Evolutionary conservation across 2,797 vertebrate genomes (phyloP).

Genomic region (Sebastes jordani): DNA sequence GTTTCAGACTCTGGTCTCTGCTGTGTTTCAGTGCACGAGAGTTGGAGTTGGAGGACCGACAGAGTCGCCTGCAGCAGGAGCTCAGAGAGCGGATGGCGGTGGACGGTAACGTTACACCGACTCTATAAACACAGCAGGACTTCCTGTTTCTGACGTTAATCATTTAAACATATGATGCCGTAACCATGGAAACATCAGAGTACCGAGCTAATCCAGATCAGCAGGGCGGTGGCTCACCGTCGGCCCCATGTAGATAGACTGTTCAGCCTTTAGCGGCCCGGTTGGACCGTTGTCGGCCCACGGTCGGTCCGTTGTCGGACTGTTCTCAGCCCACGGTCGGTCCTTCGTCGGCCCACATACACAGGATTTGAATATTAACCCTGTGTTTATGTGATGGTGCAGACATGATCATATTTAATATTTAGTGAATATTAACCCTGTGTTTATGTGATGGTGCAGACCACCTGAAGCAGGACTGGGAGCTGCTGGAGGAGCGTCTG

Average conservation of each 20-base stretch:
- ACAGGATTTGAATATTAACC: too few species aligned
- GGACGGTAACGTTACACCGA: conserved; percentile 81
- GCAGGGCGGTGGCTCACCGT: too few species aligned
- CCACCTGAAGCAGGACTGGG: conserved; percentile 89
- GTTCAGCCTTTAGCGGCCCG: too few species aligned
- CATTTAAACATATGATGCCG: too few species aligned
- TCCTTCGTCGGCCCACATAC: too few species aligned
- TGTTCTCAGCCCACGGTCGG: too few species aligned
- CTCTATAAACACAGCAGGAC: neutral
- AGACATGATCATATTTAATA: conserved; percentile 76
- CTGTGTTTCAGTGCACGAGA: conserved; percentile 88
- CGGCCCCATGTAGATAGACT: too few species aligned
- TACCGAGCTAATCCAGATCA: neutral
- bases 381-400: neutral
- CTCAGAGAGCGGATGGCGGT: conserved; percentile 94
- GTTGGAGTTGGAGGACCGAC: conserved; percentile 94
- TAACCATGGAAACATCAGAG: neutral
- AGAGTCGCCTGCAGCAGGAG: conserved; percentile 95
- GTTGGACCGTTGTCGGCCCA: too few species aligned
- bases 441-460: conserved; percentile 73
- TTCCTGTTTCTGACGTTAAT: neutral
- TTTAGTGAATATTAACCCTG: neutral
- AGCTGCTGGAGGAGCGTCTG: conserved; percentile 90
- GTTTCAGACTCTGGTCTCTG: neutral
- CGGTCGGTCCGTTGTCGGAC: too few species aligned